Base-by-base conservation (phyloP, 2,797 vertebrate species). In the Coranthus polyacanthus region DNA sequence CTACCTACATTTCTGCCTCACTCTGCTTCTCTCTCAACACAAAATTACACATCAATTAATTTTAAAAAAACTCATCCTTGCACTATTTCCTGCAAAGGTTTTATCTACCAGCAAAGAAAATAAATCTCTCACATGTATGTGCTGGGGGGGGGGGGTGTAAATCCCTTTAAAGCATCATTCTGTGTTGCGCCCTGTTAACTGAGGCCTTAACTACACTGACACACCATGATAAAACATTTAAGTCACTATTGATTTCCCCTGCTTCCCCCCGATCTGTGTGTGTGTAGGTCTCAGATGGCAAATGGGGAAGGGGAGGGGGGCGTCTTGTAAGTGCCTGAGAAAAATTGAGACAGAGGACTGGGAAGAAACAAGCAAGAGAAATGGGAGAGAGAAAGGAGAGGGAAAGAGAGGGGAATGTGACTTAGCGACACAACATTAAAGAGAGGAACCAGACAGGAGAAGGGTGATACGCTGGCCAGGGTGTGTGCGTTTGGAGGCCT, bases 181-280 rank as follows among this genome's bases (percentile, higher is more conserved):
- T 74, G 66, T 73, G 72, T 79, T 78, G 76, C 78, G 68, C 63
- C 82, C 67, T 60, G 82, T 89, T 90, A 88, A 87, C 86, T 0
- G 12, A 75, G 83, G 85, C 77, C 88, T 90, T 92, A 92, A 90
- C 88, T 90, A 89, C 88, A 85, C 80, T 73, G 84, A 89, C 86
- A 88, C 77, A 73, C 85, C 83, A 83, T 83, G 86, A 90, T 90
- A 92, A 92, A 92, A 92, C 89, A 92, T 90, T 90, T 89, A 89
- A 90, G 88, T 90, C 88, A 86, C 86, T 89, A 90, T 90, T 88
- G 90, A 92, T 90, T 90, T 87, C 80, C 82, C 75, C 41, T 73
- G 81, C 82, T 63, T 79, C 56, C 16, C 55, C 43, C 42, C 43
- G 12, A 43, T 66, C 20, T 65, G 58, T 64, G 49, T 58, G 58